Base-by-base conservation (phyloP, 2,888 invertebrate genomes). In the Tubulanus polymorphus region DNA sequence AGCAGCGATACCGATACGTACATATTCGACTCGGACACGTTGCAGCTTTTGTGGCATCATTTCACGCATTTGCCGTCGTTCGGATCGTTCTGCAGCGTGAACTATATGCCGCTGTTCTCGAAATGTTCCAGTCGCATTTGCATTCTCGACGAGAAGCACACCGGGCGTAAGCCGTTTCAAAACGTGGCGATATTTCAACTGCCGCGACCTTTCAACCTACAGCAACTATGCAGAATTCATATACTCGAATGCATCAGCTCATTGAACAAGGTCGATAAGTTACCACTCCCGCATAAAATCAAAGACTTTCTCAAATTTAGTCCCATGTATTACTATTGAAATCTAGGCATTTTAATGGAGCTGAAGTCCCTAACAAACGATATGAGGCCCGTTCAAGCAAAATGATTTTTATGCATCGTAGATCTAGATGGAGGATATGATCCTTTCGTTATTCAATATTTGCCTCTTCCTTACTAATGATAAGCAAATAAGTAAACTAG, bases 21-120 rank as follows among this genome's bases (percentile, higher is more conserved):
- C 52, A 53, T 64, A 15, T 64, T 64, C 48, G 48, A 56, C 27
- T 53, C 64, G 1, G 56, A 63, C 46, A 35, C 37, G 6, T 37
- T 64, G 18, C 48, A 48, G n/a, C 52, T 64, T 37, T 47, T 64
- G 29, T 61, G 60, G 46, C 62, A 64, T 30, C 37, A 59, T 25
- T 60, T 56, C 3, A 54, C 59, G 2, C 49, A 57, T 23, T 56
- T 64, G 23, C 64, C 63, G 10, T 61, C 57, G 2, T 49, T 63
- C 37, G 57, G 58, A 48, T 55, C 55, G 27, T 55, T 64, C 32
- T 64, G 64, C 45, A 48, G 51, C 5, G 30, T 51, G 15, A 63
- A 61, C 57, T 64, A 63, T n/a, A 61, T 61, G 23, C 60, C 62
- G 0, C 51, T 57, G 48, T 64, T 64, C 48, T 64, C 64, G 18